Conservation (phyloP, 2,888 invertebrate species). For the Lampropteryx suffumata region DNA sequence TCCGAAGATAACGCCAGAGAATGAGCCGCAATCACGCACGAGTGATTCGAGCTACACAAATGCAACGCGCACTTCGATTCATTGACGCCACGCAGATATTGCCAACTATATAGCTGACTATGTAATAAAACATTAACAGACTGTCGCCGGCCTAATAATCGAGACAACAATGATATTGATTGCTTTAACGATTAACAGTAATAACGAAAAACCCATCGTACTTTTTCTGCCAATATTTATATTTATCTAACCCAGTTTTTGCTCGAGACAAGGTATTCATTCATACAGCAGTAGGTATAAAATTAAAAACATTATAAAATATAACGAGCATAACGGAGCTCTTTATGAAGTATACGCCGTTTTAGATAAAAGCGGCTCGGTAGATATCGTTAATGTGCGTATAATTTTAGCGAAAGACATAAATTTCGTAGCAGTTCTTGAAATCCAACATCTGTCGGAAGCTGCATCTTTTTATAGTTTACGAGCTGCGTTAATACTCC, state of each 20-base stretch:
- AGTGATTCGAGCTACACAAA: conserved; percentile 50
- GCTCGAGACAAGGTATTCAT: conserved; percentile 29
- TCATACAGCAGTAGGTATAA: conserved; percentile 25
- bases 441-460: conserved; percentile 55
- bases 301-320: conserved; percentile 30
- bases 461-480: conserved; percentile 56
- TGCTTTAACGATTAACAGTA: conserved; percentile 12
- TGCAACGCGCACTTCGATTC: conserved; percentile 58
- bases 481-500: conserved; percentile 45
- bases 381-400: conserved; percentile 32
- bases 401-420: conserved; percentile 42
- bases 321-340: conserved; percentile 34
- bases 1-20: conserved; percentile 55
- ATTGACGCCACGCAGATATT: conserved; percentile 67
- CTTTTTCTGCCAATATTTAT: conserved; percentile 10
- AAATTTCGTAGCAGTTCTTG: conserved; percentile 44
- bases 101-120: conserved; percentile 61
- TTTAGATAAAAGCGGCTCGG: conserved; percentile 27
- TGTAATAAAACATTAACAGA: conserved; percentile 54
- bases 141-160: conserved; percentile 31
- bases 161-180: conserved; percentile 27
- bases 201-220: conserved; percentile 5
- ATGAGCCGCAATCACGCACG: conserved; percentile 48
- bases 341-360: conserved; percentile 30
- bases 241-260: conserved; percentile 24